These are phyloP conservation scores for Drosophila simulans DNA, from an alignment of 1,140 invertebrate species.

Conservation along the genomic window DNA sequence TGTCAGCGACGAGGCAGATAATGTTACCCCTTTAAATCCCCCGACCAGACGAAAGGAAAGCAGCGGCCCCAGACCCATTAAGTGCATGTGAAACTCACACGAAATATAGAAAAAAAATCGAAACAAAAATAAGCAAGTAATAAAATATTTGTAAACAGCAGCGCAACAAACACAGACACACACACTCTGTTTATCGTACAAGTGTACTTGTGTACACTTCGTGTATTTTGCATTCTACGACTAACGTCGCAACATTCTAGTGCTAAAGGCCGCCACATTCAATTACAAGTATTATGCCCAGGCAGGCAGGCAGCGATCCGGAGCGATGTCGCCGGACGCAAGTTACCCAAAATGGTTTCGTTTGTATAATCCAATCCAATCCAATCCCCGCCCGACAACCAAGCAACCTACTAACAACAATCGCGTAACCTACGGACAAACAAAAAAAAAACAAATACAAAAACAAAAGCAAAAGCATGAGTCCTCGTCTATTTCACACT, in stretches of 20 bases:
- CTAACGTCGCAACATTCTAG: constrained; percentile 66
- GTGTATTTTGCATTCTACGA: constrained; percentile 50
- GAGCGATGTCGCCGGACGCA: constrained; percentile 32
- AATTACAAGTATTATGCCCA: constrained; percentile 69
- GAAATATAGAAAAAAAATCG: constrained; percentile 14
- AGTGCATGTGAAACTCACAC: constrained; percentile 41
- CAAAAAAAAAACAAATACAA: neutral
- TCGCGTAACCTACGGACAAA: constrained; percentile 30
- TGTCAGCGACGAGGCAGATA: constrained; percentile 60
- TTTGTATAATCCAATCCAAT: constrained; percentile 50
- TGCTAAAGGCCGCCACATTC: constrained; percentile 70
- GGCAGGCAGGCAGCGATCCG: constrained; percentile 46
- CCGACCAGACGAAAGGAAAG: constrained; percentile 8
- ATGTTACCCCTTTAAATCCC: constrained; percentile 46
- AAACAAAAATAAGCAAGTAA: constrained; percentile 47
- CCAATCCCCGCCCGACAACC: constrained; percentile 36
- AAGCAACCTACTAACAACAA: constrained; percentile 25
- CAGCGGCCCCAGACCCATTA: constrained; percentile 37
- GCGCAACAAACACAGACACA: constrained; percentile 34
- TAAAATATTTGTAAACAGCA: constrained; percentile 51
- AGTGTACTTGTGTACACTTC: constrained; percentile 43
- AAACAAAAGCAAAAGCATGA: constrained; percentile 35
- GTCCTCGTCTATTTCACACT: constrained; percentile 49
- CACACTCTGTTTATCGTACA: constrained; percentile 39
- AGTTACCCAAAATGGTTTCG: constrained; percentile 64